phyloP scores from a whole-genome alignment of 2,113 vertebrate genomes.

The Perognathus longimembris region DNA sequence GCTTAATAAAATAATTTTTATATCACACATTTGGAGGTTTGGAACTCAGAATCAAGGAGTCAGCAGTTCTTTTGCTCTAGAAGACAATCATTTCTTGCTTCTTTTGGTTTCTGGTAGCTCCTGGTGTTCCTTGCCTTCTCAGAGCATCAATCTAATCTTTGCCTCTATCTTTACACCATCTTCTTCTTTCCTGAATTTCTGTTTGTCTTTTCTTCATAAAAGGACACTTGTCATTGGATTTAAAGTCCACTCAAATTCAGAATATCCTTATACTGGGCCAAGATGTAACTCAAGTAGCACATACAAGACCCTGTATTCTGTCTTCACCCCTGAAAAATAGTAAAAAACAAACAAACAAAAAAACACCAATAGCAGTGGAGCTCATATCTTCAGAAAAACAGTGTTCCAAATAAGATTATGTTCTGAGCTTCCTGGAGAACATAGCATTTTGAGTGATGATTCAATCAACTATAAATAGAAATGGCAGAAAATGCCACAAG shows the following conservation, averaged over 20 bases:
- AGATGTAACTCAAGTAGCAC: too few species aligned
- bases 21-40: neutral
- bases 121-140: neutral
- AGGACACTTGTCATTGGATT: neutral
- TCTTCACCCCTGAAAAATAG: too few species aligned
- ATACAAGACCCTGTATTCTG: too few species aligned
- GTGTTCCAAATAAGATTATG: neutral
- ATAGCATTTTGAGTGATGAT: neutral
- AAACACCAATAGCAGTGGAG: too few species aligned
- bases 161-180: too few species aligned
- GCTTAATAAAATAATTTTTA: neutral
- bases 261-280: neutral
- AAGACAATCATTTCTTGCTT: accelerated
- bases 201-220: neutral
- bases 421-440: neutral
- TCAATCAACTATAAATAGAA: accelerated
- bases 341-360: too few species aligned
- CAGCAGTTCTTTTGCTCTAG: neutral
- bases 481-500: neutral
- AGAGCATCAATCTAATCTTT: neutral
- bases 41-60: neutral
- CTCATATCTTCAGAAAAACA: neutral
- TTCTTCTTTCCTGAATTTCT: neutral
- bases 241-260: neutral
- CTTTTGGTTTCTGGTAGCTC: neutral